phyloP scores from a whole-genome alignment of 2,797 vertebrate genomes.

The Sebastes iracundus region DNA sequence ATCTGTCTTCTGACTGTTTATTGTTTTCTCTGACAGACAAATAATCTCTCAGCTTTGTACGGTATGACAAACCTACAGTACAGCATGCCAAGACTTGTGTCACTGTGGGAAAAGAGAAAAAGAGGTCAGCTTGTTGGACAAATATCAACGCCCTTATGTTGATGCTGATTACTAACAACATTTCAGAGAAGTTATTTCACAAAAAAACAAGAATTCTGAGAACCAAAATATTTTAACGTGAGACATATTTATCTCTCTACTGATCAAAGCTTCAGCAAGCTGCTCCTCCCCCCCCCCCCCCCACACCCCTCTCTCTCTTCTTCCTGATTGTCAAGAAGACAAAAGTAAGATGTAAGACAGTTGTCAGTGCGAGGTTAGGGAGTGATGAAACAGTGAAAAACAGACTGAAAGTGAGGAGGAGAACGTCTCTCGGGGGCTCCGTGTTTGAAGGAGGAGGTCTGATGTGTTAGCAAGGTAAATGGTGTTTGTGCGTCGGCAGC shows the following conservation, averaged over 20 bases:
- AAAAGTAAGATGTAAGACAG: constrained; percentile 30
- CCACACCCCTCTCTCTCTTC: not conserved
- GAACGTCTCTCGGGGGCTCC: constrained; percentile 18
- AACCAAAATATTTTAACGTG: not conserved
- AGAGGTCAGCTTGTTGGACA: not conserved
- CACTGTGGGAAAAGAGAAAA: not conserved
- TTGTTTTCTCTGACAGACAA: constrained; percentile 48
- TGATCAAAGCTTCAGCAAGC: constrained; percentile 1
- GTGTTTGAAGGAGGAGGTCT: constrained; percentile 51
- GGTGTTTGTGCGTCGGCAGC: constrained; percentile 37
- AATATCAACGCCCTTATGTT: not conserved
- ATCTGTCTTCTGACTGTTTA: constrained; percentile 57
- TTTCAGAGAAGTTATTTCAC: not conserved
- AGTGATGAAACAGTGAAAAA: constrained; percentile 47
- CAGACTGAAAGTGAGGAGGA: constrained; percentile 22
- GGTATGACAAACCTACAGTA: not conserved
- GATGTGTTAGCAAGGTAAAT: constrained; percentile 52
- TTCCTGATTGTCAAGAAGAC: constrained; percentile 30
- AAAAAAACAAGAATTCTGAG: not conserved
- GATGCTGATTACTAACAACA: not conserved
- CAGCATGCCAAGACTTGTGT: not conserved
- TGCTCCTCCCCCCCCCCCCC: not conserved
- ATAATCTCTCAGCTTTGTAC: constrained; percentile 37
- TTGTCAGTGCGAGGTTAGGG: constrained; percentile 47
- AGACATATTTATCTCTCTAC: not conserved